Evolutionary conservation across 2,113 vertebrate species (phyloP), one percentile per base, ranked within the genome.

Genomic region (Sinocyclocheilus anophthalmus): DNA sequence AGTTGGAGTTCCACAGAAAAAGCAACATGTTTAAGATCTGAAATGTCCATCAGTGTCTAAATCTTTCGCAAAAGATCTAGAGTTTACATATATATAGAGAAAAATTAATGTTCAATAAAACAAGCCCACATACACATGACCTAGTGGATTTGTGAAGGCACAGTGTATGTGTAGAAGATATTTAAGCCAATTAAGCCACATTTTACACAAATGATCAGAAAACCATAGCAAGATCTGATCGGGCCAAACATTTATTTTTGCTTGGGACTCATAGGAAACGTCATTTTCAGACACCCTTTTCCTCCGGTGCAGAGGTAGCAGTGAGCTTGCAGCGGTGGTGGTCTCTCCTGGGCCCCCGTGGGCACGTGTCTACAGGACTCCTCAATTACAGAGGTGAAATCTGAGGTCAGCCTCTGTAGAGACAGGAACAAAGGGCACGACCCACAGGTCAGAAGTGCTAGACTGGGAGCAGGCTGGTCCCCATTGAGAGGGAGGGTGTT

Each of bases 351-450:
- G 94, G 94, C 93, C 94, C 92, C 93, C 89, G 1, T 88, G 93
- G 90, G 94, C 97, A 96, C 96, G 96, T 90, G 97, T 95, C 95
- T 90, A 93, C 91, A 96, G 96, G 96, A 96, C 95, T 96, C 96
- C 95, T 97, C 96, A 94, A 95, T 96, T 97, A 96, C 95, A 94
- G 89, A 91, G 91, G 91, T 94, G 95, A 95, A 96, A 96, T 94
- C 90, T 69, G 88, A 94, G 96, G 96, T 96, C 96, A 95, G 92
- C 87, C 94, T 95, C 95, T 95, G 95, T 96, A 96, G 96, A 94
- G 94, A 92, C 93, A 85, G 69, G 95, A 97, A 97, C 96, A 97
- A 97, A 97, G 96, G 96, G 94, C 96, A 92, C 76, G 95, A 96
- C 96, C 97, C 90, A 5, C 16, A 89, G 96, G 96, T 97, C 96